Evolutionary conservation across 2,797 vertebrate genomes (phyloP).

Genomic region (Prionace glauca): DNA sequence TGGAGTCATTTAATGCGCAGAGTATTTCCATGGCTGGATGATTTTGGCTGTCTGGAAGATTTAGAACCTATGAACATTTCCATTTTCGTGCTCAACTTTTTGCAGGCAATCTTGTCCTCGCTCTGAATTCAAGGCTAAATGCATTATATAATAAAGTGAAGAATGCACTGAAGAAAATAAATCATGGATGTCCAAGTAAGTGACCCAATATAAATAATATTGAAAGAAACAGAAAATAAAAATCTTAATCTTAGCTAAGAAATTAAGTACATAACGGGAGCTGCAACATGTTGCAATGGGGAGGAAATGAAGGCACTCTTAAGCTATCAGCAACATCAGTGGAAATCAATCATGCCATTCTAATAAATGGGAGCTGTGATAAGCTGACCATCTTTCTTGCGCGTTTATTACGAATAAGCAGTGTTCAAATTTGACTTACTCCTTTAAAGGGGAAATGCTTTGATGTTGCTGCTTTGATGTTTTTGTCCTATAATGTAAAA

Average conservation of each 20-base stretch:
- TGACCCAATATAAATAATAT: background rate
- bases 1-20: background rate
- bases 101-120: background rate
- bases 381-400: conserved; percentile 7
- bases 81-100: background rate
- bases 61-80: background rate
- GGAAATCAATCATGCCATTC: conserved; percentile 9
- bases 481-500: background rate
- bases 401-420: conserved; percentile 1
- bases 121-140: background rate
- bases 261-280: background rate
- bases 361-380: conserved; percentile 14
- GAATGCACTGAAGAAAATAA: background rate
- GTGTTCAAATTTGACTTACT: conserved; percentile 8
- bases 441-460: conserved; percentile 24
- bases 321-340: conserved; percentile 18
- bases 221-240: background rate
- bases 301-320: conserved; percentile 20
- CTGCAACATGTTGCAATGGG: background rate
- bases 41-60: background rate
- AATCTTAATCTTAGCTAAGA: conserved; percentile 11
- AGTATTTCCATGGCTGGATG: background rate
- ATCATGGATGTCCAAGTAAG: background rate
- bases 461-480: conserved; percentile 24
- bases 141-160: background rate